A percentile compares a stretch with the other conserved stretches of the same genome.
Conservation (phyloP, 2,797 vertebrate genomes). For the Corythornis leucogaster region DNA sequence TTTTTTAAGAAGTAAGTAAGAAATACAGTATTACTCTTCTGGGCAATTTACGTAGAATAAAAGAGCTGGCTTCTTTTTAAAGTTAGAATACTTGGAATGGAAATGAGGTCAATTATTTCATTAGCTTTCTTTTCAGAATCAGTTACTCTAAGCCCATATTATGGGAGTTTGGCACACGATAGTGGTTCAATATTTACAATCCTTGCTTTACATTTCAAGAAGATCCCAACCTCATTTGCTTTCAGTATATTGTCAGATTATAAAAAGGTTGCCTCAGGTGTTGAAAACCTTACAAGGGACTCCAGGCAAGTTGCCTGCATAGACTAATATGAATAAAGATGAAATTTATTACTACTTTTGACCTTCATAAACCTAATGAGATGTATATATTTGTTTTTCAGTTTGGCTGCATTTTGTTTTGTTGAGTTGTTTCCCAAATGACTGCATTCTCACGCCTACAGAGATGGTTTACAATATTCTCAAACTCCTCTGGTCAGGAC, state of each 20-base stretch:
- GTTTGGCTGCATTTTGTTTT: not conserved
- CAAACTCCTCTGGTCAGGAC: not conserved
- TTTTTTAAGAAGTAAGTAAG: not conserved
- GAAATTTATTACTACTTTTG: not conserved
- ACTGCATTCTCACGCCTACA: not conserved
- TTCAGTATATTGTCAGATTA: conserved; percentile 1
- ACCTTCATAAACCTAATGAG: not conserved
- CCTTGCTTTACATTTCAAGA: conserved; percentile 15
- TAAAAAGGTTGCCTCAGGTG: not conserved
- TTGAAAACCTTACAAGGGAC: not conserved
- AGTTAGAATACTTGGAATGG: conserved; percentile 3
- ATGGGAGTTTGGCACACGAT: not conserved
- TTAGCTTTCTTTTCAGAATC: conserved; percentile 52
- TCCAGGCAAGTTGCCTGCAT: not conserved
- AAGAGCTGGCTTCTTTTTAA: not conserved
- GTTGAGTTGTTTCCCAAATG: not conserved
- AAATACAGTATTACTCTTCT: not conserved
- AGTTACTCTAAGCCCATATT: conserved; percentile 2
- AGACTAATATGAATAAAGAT: not conserved
- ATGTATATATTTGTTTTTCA: not conserved
- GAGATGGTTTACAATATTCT: not conserved
- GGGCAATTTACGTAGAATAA: not conserved
- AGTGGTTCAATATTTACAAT: conserved; percentile 55
- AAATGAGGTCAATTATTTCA: conserved; percentile 58
- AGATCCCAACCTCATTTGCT: conserved; percentile 22